Evolutionary conservation across 2,113 vertebrate species (phyloP).

Genomic region (Gymnogyps californianus): DNA sequence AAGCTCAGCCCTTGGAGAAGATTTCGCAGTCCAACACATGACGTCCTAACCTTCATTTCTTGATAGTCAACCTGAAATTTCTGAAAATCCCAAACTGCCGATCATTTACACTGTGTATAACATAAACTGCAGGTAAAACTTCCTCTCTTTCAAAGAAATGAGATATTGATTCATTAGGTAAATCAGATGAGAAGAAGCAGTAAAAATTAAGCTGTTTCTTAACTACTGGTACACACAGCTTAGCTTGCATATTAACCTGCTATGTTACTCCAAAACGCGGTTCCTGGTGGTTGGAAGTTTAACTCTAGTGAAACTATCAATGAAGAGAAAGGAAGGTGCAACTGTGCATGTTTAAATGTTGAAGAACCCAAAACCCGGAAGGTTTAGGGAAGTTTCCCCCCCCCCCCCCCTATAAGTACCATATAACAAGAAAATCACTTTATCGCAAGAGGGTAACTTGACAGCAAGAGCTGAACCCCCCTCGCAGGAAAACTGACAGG

Average conservation of each 20-base stretch:
- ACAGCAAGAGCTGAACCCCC: not conserved
- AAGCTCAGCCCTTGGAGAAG: constrained; percentile 44
- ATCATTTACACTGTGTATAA: not conserved
- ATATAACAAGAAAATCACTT: too few relatives aligned
- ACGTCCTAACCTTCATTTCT: not conserved
- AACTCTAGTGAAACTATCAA: not conserved
- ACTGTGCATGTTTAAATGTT: too few relatives aligned
- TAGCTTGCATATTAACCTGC: too few relatives aligned
- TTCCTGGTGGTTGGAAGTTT: rapidly evolving
- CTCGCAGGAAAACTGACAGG: not conserved
- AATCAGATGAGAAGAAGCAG: not conserved
- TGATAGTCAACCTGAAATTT: not conserved
- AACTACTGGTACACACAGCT: too few relatives aligned
- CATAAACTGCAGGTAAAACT: not conserved
- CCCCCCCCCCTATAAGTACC: rapidly evolving
- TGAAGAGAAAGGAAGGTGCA: too few relatives aligned
- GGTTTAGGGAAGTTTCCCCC: rapidly evolving
- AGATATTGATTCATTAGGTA: not conserved
- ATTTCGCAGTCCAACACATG: constrained; percentile 20
- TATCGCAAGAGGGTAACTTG: too few relatives aligned
- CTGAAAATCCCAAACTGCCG: not conserved
- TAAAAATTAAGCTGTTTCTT: too few relatives aligned
- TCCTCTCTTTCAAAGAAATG: not conserved
- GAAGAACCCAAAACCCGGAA: not conserved
- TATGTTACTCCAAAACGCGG: not conserved